phyloP scores from a whole-genome alignment of 2,888 invertebrate genomes.

The Leptogaster cylindrica region DNA sequence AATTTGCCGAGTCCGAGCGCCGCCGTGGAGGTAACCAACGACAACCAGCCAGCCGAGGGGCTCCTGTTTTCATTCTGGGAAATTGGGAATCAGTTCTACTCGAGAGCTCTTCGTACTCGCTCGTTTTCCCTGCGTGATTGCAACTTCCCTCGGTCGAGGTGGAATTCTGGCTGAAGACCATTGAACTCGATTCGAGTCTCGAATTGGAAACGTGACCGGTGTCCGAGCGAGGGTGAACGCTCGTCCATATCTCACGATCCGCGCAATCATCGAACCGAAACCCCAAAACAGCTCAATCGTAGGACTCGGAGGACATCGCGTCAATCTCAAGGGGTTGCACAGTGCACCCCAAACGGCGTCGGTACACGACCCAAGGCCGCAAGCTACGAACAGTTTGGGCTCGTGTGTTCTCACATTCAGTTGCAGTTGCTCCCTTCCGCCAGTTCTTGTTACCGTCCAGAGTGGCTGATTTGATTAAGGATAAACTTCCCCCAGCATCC shows the following conservation, averaged over 20 bases:
- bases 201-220: not conserved
- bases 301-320: not conserved
- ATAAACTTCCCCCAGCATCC: slow-evolving; percentile 16
- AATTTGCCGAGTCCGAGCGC: not conserved
- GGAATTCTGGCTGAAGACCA: not conserved
- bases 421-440: too few relatives aligned
- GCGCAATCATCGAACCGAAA: slow-evolving; percentile 11
- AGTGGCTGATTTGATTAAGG: slow-evolving; percentile 10
- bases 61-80: slow-evolving; percentile 35
- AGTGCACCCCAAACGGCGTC: slow-evolving; percentile 23
- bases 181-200: not conserved
- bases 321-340: slow-evolving; percentile 15
- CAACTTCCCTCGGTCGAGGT: not conserved
- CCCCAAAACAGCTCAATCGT: not conserved
- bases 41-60: slow-evolving; percentile 13
- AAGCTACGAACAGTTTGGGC: too few relatives aligned
- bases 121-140: not conserved
- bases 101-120: slow-evolving; percentile 44
- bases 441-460: not conserved
- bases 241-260: not conserved
- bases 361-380: too few relatives aligned
- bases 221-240: not conserved
- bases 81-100: slow-evolving; percentile 44
- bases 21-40: slow-evolving; percentile 16
- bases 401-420: too few relatives aligned